Evolutionary conservation across 2,797 vertebrate species (phyloP), one percentile per base, ranked within the genome.

Genomic region (Anguilla pacifica): DNA sequence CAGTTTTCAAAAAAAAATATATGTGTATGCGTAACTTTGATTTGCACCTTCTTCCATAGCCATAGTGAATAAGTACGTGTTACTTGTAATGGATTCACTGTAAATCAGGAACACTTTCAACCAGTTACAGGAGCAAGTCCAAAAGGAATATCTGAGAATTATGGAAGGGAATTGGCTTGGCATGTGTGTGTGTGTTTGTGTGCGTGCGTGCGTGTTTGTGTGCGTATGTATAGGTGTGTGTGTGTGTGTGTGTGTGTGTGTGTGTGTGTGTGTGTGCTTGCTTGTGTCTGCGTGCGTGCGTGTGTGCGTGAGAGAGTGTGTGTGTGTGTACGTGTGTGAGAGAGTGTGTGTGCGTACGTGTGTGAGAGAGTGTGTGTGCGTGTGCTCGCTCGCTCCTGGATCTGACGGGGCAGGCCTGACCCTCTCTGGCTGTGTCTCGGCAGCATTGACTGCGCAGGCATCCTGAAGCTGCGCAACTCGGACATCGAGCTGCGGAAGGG

Each of bases 401-500:
- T 61, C 79, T n/a, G 85, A 57, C 31, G 5, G 55, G 35, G 70
- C 51, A 28, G 57, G 22, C 10, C 74, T 13, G 59, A 31, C 4
- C 25, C 57, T 13, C 70, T 25, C 64, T 31, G 39, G n/a, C 10
- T 10, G 90, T 70, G 90, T 70, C 90, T 85, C 90, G 91, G 86
- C 95, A 99, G 99, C 93, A 99, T 99, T 35, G 99, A 99, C 93
- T 99, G 99, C 92, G 99, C 99, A 86, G 98, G 99, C 92, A 99
- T 99, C 95, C 95, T 99, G 89, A 99, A 99, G 92, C 96, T 99
- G 89, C 97, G 99, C 86, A 99, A 99, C 96, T 99, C 99, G 1
- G 99, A 99, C 95, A 99, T 99, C 86, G 99, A 99, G 94, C 97
- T 99, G 91, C 97, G 99, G 87, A 99, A 99, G 94, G 99, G 99